Conservation (phyloP, 2,113 vertebrate genomes). For the Brachionichthys hirsutus region DNA sequence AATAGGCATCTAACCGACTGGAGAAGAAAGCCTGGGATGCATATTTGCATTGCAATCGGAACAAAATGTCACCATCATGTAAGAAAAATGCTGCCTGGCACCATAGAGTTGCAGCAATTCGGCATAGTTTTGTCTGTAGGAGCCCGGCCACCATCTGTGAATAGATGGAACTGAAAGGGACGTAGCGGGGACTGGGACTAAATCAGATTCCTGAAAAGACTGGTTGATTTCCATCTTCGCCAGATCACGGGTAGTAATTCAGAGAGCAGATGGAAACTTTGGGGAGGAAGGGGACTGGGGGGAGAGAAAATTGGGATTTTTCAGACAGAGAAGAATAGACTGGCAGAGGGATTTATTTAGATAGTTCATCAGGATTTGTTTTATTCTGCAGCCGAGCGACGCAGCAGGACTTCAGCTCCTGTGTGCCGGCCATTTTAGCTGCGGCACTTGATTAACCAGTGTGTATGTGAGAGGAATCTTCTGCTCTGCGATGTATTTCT, state of each 20-base stretch:
- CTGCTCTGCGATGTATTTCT: conserved; percentile 23
- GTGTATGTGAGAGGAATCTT: conserved; percentile 42
- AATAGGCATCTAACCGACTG: conserved; percentile 26
- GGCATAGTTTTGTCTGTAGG: conserved; percentile 48
- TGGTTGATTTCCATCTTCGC: conserved; percentile 60
- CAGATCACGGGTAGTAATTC: conserved; percentile 56
- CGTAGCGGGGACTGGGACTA: conserved; percentile 24
- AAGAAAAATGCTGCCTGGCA: conserved; percentile 22
- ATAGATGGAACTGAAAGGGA: conserved; percentile 16
- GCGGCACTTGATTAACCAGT: conserved; percentile 41
- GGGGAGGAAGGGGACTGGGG: conserved; percentile 16
- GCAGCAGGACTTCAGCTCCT: conserved; percentile 22
- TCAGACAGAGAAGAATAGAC: conserved; percentile 17
- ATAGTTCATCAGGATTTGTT: conserved; percentile 39
- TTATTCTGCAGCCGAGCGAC: conserved; percentile 40
- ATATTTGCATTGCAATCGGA: conserved; percentile 17
- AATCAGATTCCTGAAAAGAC: conserved; percentile 55
- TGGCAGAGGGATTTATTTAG: conserved; percentile 37
- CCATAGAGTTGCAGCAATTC: conserved; percentile 20
- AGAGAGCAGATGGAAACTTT: conserved; percentile 64
- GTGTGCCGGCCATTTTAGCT: conserved; percentile 29
- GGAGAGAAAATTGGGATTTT: neutral
- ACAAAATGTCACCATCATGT: conserved; percentile 7
- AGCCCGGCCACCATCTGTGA: conserved; percentile 51
- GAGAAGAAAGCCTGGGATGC: conserved; percentile 1